Conservation (phyloP, 2,888 invertebrate genomes). For the Orthosia gracilis region DNA sequence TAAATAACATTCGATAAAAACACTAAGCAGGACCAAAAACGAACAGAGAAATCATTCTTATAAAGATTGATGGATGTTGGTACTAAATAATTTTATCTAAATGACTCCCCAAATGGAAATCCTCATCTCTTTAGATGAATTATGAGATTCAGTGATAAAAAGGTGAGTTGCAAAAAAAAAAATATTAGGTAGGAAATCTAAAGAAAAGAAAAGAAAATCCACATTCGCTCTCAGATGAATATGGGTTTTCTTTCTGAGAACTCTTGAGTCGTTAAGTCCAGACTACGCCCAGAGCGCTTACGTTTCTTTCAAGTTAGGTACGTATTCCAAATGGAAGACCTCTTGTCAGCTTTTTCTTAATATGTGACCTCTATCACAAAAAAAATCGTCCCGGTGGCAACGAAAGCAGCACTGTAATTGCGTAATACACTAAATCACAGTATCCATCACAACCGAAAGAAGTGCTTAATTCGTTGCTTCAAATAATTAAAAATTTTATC, state of each 20-base stretch:
- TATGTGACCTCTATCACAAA: background rate
- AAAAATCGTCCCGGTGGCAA: no score
- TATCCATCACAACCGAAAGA: no score
- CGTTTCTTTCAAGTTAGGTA: no score
- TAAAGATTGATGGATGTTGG: background rate
- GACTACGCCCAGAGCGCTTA: background rate
- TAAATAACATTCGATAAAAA: background rate
- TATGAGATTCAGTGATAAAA: background rate
- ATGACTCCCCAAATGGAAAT: background rate
- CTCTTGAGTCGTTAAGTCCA: background rate
- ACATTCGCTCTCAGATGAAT: background rate
- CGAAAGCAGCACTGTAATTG: no score
- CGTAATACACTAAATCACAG: no score
- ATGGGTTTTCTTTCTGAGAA: background rate
- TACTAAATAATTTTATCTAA: conserved; percentile 4
- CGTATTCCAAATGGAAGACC: background rate
- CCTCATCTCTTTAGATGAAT: background rate
- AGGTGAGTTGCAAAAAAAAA: background rate
- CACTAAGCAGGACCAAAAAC: background rate
- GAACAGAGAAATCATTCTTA: background rate
- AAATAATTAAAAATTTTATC: no score
- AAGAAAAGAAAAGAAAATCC: no score
- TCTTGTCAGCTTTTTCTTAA: background rate
- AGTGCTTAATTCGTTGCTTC: no score
- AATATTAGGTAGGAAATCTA: background rate